These are phyloP conservation scores for Sesia apiformis DNA, from an alignment of 2,888 invertebrate species.

Conservation along the genomic window DNA sequence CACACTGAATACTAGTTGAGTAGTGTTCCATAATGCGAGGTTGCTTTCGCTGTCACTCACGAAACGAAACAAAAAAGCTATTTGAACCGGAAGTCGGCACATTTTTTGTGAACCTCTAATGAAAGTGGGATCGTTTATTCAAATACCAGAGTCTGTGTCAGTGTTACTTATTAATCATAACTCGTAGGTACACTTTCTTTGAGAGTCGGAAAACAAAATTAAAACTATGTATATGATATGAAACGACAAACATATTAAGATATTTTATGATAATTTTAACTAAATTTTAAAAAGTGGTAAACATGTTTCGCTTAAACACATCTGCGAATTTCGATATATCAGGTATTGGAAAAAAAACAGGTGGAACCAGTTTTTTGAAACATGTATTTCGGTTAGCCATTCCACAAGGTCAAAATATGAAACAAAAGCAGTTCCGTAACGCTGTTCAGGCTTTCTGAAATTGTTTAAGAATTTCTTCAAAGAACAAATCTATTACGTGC, in stretches of 20 bases:
- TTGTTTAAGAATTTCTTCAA: too few relatives aligned
- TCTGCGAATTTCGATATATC: background rate
- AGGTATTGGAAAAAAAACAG: background rate
- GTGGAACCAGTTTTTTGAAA: background rate
- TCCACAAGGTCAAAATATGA: background rate
- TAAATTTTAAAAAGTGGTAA: too few relatives aligned
- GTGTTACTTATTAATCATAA: constrained; percentile 16
- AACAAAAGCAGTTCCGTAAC: too few relatives aligned
- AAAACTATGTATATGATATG: too few relatives aligned
- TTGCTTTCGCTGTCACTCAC: constrained; percentile 24
- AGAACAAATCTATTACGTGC: too few relatives aligned
- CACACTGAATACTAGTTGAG: constrained; percentile 25
- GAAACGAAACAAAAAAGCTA: constrained; percentile 29
- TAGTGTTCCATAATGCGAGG: constrained; percentile 27
- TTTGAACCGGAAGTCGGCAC: constrained; percentile 13
- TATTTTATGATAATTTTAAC: too few relatives aligned
- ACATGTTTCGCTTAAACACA: background rate
- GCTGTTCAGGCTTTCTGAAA: too few relatives aligned
- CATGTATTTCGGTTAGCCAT: constrained; percentile 12
- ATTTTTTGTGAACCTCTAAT: constrained; percentile 26
- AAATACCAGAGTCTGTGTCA: constrained; percentile 17
- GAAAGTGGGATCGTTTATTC: constrained; percentile 24
- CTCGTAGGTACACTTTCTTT: background rate
- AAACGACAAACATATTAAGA: too few relatives aligned
- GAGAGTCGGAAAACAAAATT: background rate